Conservation (phyloP, 2,113 vertebrate genomes). For the Ibidorhyncha struthersii region DNA sequence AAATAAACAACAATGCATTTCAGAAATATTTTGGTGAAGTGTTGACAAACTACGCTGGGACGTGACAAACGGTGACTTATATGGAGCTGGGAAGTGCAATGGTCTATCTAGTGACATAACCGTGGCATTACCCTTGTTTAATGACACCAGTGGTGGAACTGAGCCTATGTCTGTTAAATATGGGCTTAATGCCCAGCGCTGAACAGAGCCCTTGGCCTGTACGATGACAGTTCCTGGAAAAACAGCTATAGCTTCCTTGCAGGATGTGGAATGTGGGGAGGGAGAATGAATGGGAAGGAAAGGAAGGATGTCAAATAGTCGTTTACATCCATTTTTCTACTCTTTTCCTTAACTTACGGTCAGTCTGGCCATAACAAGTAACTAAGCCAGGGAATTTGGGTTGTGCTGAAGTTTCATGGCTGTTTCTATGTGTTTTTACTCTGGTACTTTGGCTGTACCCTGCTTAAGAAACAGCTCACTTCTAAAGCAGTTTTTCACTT, state of each 20-base stretch:
- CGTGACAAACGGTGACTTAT: fast-evolving
- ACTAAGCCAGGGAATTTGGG: neutral
- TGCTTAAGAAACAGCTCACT: neutral
- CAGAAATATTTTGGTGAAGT: neutral
- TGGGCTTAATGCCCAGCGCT: neutral
- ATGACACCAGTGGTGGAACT: neutral
- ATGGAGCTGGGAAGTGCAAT: neutral
- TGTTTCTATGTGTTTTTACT: neutral
- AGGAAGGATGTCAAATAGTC: neutral
- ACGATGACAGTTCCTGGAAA: neutral
- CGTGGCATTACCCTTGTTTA: neutral
- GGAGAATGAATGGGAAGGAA: neutral
- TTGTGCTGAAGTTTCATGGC: neutral
- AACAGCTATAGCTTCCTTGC: neutral
- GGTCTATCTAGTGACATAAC: neutral
- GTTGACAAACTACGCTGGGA: neutral
- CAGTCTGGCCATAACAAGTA: neutral
- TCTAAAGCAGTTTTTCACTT: neutral
- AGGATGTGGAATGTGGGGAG: neutral
- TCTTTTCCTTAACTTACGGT: neutral
- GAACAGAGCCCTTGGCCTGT: neutral
- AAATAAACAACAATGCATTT: neutral
- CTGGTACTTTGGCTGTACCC: neutral
- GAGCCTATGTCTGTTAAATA: neutral
- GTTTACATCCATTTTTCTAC: neutral